Evolutionary conservation across 2,888 invertebrate genomes (phyloP).

Genomic region (Diadegma fenestrale): DNA sequence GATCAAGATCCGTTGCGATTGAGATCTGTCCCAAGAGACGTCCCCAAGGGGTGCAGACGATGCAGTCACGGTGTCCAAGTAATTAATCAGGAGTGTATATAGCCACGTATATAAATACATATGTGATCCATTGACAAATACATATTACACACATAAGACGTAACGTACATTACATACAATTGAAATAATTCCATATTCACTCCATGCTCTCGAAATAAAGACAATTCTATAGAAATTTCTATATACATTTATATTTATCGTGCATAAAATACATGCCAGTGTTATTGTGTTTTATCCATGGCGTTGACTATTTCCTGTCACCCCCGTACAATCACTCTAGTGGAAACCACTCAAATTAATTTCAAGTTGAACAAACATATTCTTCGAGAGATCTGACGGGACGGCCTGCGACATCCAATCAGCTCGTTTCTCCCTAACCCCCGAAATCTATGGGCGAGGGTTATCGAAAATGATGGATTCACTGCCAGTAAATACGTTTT

Average conservation of each 20-base stretch:
- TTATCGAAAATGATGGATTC: slow-evolving; percentile 30
- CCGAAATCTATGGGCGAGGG: slow-evolving; percentile 39
- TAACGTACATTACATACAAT: not conserved
- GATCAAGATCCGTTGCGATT: slow-evolving; percentile 67
- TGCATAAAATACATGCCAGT: not conserved
- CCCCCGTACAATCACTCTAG: slow-evolving; percentile 69
- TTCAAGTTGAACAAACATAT: slow-evolving; percentile 82
- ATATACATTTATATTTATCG: not conserved
- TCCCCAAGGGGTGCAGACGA: slow-evolving; percentile 69
- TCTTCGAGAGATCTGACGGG: slow-evolving; percentile 79
- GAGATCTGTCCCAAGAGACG: slow-evolving; percentile 66
- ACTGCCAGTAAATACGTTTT: not conserved
- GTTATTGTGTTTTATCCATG: slow-evolving; percentile 39
- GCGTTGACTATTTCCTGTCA: slow-evolving; percentile 16
- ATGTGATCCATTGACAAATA: slow-evolving; percentile 32
- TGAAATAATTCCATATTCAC: not conserved
- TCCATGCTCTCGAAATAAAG: not conserved
- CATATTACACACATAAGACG: not conserved
- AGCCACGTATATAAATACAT: slow-evolving; percentile 44
- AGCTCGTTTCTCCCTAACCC: slow-evolving; percentile 57
- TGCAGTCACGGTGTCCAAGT: slow-evolving; percentile 72
- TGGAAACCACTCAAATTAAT: slow-evolving; percentile 84
- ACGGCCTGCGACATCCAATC: slow-evolving; percentile 80
- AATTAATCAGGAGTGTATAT: slow-evolving; percentile 77
- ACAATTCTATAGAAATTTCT: not conserved